Base-by-base conservation (phyloP, 2,797 vertebrate species). In the Clarias pachynema region DNA sequence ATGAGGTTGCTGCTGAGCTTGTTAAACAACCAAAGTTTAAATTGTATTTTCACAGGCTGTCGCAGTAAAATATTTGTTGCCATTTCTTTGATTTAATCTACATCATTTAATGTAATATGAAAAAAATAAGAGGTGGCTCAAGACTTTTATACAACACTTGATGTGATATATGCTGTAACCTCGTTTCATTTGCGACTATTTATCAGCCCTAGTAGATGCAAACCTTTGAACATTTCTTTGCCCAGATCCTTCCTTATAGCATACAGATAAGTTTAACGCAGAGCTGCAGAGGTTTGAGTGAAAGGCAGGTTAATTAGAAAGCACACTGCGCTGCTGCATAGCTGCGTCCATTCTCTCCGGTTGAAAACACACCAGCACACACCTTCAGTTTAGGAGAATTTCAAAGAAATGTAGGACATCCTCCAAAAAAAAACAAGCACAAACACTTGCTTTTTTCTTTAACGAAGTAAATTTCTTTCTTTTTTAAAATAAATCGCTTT, bases 401-500 rank as follows among this genome's bases (percentile, higher is more conserved):
- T 73, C n/a, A 82, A 4, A 73, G 22, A 57, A 72, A 49, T 20
- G 4, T n/a, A 5, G 56, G 56, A 73, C 80, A 81, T 81, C 65
- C 65, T 37, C 1, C 15, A 63, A 77, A 65, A 77, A 65, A 66
- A 81, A 56, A 31, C 63, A 66, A 84, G 72, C 20, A 37, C 56
- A 53, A 79, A 73, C 0, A 70, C 70, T 3, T 82, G 53, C 70
- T 82, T 82, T 72, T 44, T 70, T 57, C 31, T 68, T 37, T 22
- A 49, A 34, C 62, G 29, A 40, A 26, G 34, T 29, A 34, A 86
- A 85, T 40, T 49, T 26, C 86, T 82, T 66, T 34, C 8, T 22
- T 22, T 66, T 69, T 70, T 69, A 2, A 65, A 34, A 56, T 72
- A 18, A 90, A 93, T 91, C 88, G 91, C 92, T 85, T 81, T 65